Percentiles rank a stretch among this genome's conserved stretches.
These are phyloP conservation scores for Cavia aperea DNA, from an alignment of 2,113 vertebrate genomes.

Conservation along the genomic window DNA sequence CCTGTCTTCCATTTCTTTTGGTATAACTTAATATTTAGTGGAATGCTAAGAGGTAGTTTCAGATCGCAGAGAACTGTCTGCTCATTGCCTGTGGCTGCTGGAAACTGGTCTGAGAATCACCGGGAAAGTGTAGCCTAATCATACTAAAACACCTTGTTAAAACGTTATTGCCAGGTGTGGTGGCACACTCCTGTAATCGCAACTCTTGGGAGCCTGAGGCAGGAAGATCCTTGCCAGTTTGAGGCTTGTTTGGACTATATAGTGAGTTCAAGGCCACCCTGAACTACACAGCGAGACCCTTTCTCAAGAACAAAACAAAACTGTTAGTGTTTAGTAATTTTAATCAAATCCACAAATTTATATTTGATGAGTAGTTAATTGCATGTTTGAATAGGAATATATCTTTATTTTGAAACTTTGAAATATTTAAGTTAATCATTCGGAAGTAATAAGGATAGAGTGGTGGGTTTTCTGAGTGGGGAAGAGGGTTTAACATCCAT, in stretches of 20 bases:
- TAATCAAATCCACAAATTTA: neutral
- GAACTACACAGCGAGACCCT: neutral
- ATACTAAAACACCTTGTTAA: conserved; percentile 2
- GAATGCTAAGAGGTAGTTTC: neutral
- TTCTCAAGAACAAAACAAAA: too few species aligned
- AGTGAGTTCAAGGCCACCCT: neutral
- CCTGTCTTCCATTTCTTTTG: neutral
- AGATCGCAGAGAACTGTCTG: neutral
- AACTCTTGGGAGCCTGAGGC: neutral
- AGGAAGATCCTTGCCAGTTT: neutral
- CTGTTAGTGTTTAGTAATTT: neutral
- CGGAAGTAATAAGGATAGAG: neutral
- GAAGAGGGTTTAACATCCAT: neutral
- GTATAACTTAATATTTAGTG: neutral
- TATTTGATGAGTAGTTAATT: neutral
- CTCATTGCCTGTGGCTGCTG: neutral
- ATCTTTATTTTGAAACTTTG: conserved; percentile 30
- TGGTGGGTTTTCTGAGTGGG: neutral
- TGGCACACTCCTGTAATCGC: neutral
- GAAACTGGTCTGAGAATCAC: neutral
- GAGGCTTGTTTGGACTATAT: neutral
- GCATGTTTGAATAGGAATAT: neutral
- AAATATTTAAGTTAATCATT: conserved; percentile 10
- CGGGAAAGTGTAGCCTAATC: neutral
- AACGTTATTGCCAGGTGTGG: neutral